phyloP scores from a whole-genome alignment of 1,140 invertebrate genomes.

The Ceratina japonica region DNA sequence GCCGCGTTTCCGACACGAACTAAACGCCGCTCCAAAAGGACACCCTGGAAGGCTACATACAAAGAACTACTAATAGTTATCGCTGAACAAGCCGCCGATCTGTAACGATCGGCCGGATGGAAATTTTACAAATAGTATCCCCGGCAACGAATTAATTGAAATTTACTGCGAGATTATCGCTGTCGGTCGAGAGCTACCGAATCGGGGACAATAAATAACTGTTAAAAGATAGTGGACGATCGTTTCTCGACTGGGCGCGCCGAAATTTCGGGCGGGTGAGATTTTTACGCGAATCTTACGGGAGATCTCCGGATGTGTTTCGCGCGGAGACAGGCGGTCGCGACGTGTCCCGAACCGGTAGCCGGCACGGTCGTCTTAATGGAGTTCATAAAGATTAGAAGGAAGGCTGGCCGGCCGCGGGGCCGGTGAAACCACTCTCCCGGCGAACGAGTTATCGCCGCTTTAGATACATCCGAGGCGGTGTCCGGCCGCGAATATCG shows the following conservation, averaged over 20 bases:
- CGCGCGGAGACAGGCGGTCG: background rate
- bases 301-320: no score
- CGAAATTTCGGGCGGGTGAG: no score
- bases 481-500: slow-evolving; percentile 55
- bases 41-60: background rate
- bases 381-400: slow-evolving; percentile 65
- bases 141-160: no score
- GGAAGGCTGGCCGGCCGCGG: slow-evolving; percentile 45
- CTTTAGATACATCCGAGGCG: slow-evolving; percentile 54
- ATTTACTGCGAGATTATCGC: no score
- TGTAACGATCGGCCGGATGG: no score
- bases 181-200: no score
- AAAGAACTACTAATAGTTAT: background rate
- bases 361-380: slow-evolving; percentile 58
- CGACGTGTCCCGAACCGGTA: slow-evolving; percentile 44
- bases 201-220: no score
- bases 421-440: slow-evolving; percentile 60
- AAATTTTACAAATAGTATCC: no score
- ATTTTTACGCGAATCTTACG: no score
- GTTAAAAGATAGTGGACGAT: no score
- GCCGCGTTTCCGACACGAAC: slow-evolving; percentile 15
- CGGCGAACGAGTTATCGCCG: slow-evolving; percentile 58
- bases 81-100: background rate
- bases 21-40: slow-evolving; percentile 11
- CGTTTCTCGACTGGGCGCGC: no score